Conservation (phyloP, 1,140 invertebrate species). For the Diprion similis region DNA sequence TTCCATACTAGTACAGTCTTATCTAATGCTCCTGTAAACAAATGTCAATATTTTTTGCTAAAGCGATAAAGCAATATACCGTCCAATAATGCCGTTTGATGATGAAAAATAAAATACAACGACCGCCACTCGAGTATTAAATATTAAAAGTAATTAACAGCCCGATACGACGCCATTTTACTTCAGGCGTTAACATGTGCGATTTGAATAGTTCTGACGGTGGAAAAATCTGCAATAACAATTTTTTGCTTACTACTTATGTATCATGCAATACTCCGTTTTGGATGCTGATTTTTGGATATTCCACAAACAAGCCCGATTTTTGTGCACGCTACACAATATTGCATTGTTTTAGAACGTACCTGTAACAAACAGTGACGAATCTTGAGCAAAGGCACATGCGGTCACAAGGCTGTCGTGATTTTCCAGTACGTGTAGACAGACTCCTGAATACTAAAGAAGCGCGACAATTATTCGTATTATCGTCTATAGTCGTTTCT, state of each 20-base stretch:
- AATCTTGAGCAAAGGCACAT: slow-evolving; percentile 63
- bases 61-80: background rate
- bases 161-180: too few relatives aligned
- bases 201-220: too few relatives aligned
- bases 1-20: slow-evolving; percentile 66
- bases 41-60: background rate
- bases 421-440: slow-evolving; percentile 65
- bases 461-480: slow-evolving; percentile 15
- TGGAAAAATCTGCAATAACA: too few relatives aligned
- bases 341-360: slow-evolving; percentile 24
- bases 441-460: slow-evolving; percentile 63
- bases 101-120: background rate
- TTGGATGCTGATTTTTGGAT: background rate
- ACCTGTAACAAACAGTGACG: slow-evolving; percentile 63
- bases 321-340: background rate
- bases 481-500: too few relatives aligned
- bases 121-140: too few relatives aligned
- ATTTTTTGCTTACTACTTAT: too few relatives aligned
- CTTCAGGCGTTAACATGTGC: too few relatives aligned
- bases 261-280: too few relatives aligned
- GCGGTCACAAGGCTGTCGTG: slow-evolving; percentile 65
- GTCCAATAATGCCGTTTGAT: background rate
- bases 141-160: too few relatives aligned
- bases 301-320: slow-evolving; percentile 13
- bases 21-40: slow-evolving; percentile 58